These are phyloP conservation scores for Orchesella cincta DNA, from an alignment of 1,140 invertebrate species.

Conservation along the genomic window DNA sequence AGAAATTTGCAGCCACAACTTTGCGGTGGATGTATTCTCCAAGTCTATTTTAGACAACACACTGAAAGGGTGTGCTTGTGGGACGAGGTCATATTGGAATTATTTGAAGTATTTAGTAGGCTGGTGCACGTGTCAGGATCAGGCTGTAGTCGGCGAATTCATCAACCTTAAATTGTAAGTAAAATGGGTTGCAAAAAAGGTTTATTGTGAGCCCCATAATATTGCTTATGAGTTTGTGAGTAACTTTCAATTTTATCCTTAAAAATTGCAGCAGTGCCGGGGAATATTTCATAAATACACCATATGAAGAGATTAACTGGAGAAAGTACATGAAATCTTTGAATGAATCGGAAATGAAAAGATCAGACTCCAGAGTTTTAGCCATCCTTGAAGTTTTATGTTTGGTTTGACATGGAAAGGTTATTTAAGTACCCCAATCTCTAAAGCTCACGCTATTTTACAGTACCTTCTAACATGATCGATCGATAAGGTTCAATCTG, in stretches of 20 bases:
- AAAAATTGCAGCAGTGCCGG: slow-evolving; percentile 5
- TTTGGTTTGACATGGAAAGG: background rate
- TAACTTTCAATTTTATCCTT: background rate
- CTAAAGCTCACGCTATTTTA: background rate
- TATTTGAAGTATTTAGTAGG: slow-evolving; percentile 22
- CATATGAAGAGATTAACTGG: slow-evolving; percentile 8
- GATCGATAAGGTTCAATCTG: too few relatives aligned
- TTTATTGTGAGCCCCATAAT: background rate
- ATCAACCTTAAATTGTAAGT: slow-evolving; percentile 14
- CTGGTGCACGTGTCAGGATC: slow-evolving; percentile 8
- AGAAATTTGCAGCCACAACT: slow-evolving; percentile 19
- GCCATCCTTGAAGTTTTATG: slow-evolving; percentile 19
- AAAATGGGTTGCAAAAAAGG: background rate
- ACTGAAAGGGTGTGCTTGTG: slow-evolving; percentile 1
- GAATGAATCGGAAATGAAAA: slow-evolving; percentile 14
- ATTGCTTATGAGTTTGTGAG: background rate
- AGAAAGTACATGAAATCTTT: slow-evolving; percentile 17
- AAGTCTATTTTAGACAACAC: slow-evolving; percentile 14
- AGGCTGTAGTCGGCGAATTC: slow-evolving; percentile 17
- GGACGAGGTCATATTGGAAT: slow-evolving; percentile 1
- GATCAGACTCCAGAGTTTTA: slow-evolving; percentile 15
- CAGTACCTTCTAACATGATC: background rate
- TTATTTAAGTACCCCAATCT: background rate
- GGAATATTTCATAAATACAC: slow-evolving; percentile 10
- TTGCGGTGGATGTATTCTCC: background rate